These are phyloP conservation scores for Astropecten irregularis DNA, from an alignment of 53 echinoderm and acorn worm genomes.

Conservation along the genomic window DNA sequence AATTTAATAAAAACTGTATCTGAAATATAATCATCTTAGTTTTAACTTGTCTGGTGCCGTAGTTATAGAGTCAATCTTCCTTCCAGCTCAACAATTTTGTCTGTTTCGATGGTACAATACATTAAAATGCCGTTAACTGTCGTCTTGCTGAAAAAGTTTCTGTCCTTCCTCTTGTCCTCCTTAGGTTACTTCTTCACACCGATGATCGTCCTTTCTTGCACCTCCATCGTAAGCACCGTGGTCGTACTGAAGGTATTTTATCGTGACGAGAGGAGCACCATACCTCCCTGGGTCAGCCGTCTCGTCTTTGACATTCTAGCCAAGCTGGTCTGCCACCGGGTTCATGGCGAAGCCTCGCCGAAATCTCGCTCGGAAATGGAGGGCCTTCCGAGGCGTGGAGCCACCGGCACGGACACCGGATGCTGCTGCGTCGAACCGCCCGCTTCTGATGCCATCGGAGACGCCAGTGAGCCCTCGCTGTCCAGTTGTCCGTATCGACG, in stretches of 20 bases:
- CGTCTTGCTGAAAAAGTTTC: no score
- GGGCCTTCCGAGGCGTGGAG: background rate
- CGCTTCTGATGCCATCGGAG: background rate
- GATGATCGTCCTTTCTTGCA: conserved; percentile 30
- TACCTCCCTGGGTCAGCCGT: conserved; percentile 15
- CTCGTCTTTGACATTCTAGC: background rate
- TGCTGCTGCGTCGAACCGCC: background rate
- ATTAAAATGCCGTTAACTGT: no score
- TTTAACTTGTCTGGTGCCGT: no score
- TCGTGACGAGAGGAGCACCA: background rate
- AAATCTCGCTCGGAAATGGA: background rate
- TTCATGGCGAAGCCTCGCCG: background rate
- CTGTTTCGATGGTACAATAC: no score
- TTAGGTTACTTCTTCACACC: conserved; percentile 35
- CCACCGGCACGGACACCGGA: background rate
- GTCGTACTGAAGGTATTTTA: conserved; percentile 20
- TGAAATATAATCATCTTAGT: no score
- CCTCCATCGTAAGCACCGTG: conserved; percentile 24
- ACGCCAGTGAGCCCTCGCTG: background rate
- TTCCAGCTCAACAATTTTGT: no score
- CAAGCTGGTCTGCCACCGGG: background rate
- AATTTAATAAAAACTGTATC: no score
- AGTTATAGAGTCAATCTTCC: no score
- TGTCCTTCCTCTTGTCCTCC: no score
- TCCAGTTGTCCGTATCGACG: background rate